A percentile compares a stretch with the other conserved stretches of the same genome.
Conservation (phyloP, 2,797 vertebrate species). For the Helostoma temminkii region DNA sequence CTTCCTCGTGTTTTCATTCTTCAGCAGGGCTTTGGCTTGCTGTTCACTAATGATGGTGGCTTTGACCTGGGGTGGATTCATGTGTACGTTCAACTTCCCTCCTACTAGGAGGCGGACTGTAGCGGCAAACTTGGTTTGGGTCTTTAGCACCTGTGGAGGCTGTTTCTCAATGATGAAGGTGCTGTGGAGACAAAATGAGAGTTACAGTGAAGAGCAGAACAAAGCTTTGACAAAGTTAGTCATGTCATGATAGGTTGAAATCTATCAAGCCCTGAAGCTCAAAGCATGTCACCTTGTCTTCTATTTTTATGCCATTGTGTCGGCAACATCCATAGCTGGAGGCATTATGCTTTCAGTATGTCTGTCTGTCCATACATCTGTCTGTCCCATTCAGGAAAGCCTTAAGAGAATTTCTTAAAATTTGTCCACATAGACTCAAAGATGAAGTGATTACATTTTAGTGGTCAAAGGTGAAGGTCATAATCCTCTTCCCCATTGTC, state of each 20-base stretch:
- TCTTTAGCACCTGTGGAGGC: constrained; percentile 96
- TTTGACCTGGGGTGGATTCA: constrained; percentile 99
- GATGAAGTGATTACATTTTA: no score
- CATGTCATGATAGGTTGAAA: not conserved
- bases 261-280: no score
- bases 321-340: no score
- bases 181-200: constrained; percentile 73
- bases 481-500: no score
- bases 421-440: no score
- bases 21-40: constrained; percentile 96
- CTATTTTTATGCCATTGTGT: not conserved
- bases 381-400: no score
- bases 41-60: constrained; percentile 98
- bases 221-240: not conserved
- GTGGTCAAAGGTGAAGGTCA: no score
- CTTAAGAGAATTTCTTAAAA: no score
- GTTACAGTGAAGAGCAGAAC: not conserved
- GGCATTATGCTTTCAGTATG: no score
- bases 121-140: constrained; percentile 97
- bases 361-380: no score
- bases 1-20: constrained; percentile 93
- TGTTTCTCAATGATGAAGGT: constrained; percentile 99
- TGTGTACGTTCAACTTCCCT: constrained; percentile 97
- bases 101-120: constrained; percentile 96
- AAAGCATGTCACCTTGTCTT: not conserved